A percentile compares a stretch with the other conserved stretches of the same genome.
These are phyloP conservation scores for Actias luna DNA, from an alignment of 2,888 invertebrate genomes.

Conservation along the genomic window DNA sequence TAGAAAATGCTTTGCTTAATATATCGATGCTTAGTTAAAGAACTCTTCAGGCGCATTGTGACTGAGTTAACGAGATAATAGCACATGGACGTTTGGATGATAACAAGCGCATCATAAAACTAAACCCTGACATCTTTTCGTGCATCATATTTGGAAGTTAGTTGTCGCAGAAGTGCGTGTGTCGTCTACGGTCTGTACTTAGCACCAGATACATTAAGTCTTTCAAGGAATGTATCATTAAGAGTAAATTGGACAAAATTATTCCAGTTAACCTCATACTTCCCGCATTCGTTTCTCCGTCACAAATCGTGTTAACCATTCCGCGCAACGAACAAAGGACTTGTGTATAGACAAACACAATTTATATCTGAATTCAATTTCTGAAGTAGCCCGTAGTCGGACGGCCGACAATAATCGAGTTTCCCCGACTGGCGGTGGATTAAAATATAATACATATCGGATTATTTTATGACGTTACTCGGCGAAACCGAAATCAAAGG, in stretches of 20 bases:
- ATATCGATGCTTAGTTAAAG: too few species aligned
- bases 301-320: constrained; percentile 28
- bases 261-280: constrained; percentile 13
- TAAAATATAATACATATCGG: background rate
- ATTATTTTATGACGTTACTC: background rate
- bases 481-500: too few species aligned
- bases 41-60: too few species aligned
- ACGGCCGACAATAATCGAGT: constrained; percentile 36
- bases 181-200: too few species aligned
- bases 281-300: constrained; percentile 18
- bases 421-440: constrained; percentile 20
- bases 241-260: constrained; percentile 5
- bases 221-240: background rate
- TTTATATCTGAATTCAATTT: constrained; percentile 56
- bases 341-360: constrained; percentile 47
- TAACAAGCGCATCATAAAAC: too few species aligned
- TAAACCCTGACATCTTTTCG: too few species aligned
- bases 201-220: too few species aligned
- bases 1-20: too few species aligned
- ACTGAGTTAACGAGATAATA: too few species aligned
- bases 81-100: too few species aligned
- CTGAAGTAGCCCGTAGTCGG: constrained; percentile 33
- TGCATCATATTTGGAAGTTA: too few species aligned
- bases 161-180: too few species aligned
- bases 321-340: constrained; percentile 44